A percentile compares a stretch with the other conserved stretches of the same genome.
Conservation (phyloP, 2,797 vertebrate species). For the Sebastes glaucus region DNA sequence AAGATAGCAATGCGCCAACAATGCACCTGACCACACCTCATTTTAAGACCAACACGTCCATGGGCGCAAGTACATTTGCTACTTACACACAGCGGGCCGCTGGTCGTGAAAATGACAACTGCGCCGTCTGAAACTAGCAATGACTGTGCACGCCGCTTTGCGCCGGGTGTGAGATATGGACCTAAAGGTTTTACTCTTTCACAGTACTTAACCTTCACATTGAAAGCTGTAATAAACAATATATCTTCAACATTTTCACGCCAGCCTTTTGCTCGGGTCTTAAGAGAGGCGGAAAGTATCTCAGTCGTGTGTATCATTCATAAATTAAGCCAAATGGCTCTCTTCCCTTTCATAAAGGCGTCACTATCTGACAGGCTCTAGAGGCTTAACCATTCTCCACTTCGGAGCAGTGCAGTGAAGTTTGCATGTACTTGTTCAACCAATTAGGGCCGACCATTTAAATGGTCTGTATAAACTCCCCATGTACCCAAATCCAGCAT, state of each 20-base stretch:
- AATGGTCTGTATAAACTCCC: constrained; percentile 10
- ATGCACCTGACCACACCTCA: too few relatives aligned
- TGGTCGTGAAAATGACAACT: too few relatives aligned
- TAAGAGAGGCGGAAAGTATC: not conserved
- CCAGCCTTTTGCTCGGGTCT: not conserved
- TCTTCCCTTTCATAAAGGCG: constrained; percentile 2
- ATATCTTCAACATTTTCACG: not conserved
- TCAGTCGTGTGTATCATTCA: not conserved
- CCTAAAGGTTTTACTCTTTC: not conserved
- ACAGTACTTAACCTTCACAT: not conserved
- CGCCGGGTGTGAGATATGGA: too few relatives aligned
- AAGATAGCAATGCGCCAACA: too few relatives aligned
- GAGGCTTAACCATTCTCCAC: not conserved
- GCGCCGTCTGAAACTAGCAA: too few relatives aligned
- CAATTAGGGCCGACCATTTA: constrained; percentile 25
- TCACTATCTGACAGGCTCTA: constrained; percentile 2
- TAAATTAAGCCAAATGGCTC: constrained; percentile 14
- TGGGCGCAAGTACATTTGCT: too few relatives aligned
- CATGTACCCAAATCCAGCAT: not conserved
- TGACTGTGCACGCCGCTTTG: too few relatives aligned
- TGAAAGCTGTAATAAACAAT: not conserved
- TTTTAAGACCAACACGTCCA: too few relatives aligned
- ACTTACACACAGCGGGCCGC: too few relatives aligned
- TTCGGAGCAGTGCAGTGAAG: not conserved
- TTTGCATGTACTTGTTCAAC: constrained; percentile 21